These are phyloP conservation scores for Tetheella fluctuosa DNA, from an alignment of 2,888 invertebrate genomes.

Conservation along the genomic window DNA sequence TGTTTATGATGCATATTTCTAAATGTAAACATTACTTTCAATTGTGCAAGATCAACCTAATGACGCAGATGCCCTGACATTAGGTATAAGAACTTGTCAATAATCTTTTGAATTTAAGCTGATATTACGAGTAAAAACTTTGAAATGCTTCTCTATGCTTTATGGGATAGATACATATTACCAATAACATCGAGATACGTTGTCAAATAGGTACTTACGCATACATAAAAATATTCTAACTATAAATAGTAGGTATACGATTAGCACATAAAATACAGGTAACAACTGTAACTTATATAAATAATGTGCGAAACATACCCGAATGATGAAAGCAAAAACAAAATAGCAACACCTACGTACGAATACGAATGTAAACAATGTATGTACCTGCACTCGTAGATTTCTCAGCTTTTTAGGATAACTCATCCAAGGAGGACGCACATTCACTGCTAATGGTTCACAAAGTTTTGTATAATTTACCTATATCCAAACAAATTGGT, in stretches of 20 bases:
- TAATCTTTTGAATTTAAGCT: background rate
- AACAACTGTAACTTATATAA: slow-evolving; percentile 13
- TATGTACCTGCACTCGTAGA: slow-evolving; percentile 76
- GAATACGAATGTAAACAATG: slow-evolving; percentile 61
- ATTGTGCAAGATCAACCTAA: slow-evolving; percentile 24
- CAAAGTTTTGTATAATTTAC: slow-evolving; percentile 49
- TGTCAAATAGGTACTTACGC: too few relatives aligned
- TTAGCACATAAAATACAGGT: slow-evolving; percentile 18
- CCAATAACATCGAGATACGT: too few relatives aligned
- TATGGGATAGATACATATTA: too few relatives aligned
- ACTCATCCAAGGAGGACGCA: slow-evolving; percentile 56
- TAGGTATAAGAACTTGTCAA: background rate
- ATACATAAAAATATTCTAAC: too few relatives aligned
- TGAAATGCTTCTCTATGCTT: too few relatives aligned
- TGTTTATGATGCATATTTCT: slow-evolving; percentile 33
- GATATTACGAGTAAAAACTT: too few relatives aligned
- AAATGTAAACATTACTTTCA: slow-evolving; percentile 35
- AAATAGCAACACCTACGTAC: slow-evolving; percentile 28
- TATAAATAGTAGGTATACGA: background rate
- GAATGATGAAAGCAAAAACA: slow-evolving; percentile 39
- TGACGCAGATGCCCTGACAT: background rate
- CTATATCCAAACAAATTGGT: slow-evolving; percentile 45
- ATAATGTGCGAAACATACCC: slow-evolving; percentile 15
- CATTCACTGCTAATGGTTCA: slow-evolving; percentile 66
- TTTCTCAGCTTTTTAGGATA: slow-evolving; percentile 61